These are phyloP conservation scores for Hydrophis major DNA, from an alignment of 2,797 vertebrate species.

Conservation along the genomic window DNA sequence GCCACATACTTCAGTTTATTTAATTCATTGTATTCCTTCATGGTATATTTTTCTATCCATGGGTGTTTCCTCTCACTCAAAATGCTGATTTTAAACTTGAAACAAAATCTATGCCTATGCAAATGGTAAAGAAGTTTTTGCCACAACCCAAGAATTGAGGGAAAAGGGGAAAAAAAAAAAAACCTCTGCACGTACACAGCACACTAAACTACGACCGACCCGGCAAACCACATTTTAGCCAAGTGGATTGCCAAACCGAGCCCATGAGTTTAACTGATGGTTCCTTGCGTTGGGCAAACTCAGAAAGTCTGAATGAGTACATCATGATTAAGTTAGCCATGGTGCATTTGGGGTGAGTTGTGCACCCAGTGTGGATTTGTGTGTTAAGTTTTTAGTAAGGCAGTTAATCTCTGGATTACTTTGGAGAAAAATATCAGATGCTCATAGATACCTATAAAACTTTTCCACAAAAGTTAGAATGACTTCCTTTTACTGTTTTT, in stretches of 20 bases:
- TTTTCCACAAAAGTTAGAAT: not conserved
- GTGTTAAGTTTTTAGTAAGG: not conserved
- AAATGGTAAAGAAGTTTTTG: not conserved
- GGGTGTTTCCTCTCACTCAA: too few species aligned
- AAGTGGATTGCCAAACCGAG: not conserved
- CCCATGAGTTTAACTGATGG: not conserved
- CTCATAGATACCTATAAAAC: not conserved
- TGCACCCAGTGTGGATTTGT: not conserved
- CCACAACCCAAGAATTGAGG: not conserved
- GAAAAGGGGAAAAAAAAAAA: not conserved
- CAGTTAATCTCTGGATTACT: not conserved
- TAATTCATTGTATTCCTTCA: not conserved
- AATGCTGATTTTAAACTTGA: not conserved
- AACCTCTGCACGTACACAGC: not conserved
- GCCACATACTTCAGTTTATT: conserved; percentile 18
- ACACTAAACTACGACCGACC: not conserved
- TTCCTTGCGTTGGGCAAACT: not conserved
- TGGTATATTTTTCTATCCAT: not conserved
- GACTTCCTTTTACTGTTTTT: not conserved
- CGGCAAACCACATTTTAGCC: not conserved
- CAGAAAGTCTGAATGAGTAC: not conserved
- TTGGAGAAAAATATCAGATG: not conserved
- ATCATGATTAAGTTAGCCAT: not conserved
- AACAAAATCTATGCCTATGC: not conserved
- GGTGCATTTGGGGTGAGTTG: not conserved